Evolutionary conservation across 1,140 invertebrate species (phyloP), one percentile per base, ranked within the genome.

Genomic region (Neelides sp.): DNA sequence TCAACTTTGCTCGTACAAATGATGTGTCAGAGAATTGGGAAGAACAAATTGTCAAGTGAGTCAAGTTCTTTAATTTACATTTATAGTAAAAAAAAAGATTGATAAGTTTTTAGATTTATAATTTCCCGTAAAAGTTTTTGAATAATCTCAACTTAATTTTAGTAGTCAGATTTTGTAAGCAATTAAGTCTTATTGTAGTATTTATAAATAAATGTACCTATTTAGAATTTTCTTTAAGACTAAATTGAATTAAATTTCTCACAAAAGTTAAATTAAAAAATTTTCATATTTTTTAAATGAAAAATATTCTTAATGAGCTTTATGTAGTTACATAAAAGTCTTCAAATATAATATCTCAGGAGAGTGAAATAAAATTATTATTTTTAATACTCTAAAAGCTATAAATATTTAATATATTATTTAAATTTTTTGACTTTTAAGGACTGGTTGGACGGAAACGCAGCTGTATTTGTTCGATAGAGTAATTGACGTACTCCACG

Each of bases 1-100:
- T 76, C 28, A 69, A 65, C 43, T 74, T 78, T 59, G 73, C 75
- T n/a, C 72, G 77, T 50, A 68, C 71, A 7, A 74, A 75, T 51
- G 69, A 72, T 20, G 70, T 74, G 10, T 67, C 71, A 35, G 77
- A 78, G 37, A 77, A 84, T 61, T 85, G 81, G 81, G 80, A 83
- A 63, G 76, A 77, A 12, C 72, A 71, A 35, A 72, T 84, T 24
- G 71, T 73, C 48, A 79, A 75, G 75, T 78, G 64, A 65, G 64
- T 61, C 23, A 27, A 32, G n/a, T n/a, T 27, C 15, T 35, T 3
- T 42, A 22, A 54, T 50, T n/a, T 7, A 22, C 15, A 34, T 34
- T 34, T 34, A 34, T 10, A 8, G 15, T 34, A 10, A 10, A 40
- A 8, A 19, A 13, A 40, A 20, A 20, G 10, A 20, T 10, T 10